Base-by-base conservation (phyloP, 2,113 vertebrate genomes). In the Pluvianellus socialis region DNA sequence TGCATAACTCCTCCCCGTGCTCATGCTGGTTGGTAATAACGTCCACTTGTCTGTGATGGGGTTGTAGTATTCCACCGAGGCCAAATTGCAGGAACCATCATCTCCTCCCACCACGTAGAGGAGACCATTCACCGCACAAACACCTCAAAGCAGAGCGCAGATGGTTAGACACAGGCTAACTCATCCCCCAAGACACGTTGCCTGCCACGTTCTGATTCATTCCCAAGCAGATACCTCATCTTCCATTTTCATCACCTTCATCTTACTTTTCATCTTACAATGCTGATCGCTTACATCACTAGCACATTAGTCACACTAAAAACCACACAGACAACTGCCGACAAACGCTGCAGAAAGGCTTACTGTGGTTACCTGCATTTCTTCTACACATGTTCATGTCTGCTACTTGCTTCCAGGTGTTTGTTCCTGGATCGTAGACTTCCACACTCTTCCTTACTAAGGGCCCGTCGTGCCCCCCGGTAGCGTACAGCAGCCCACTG, bases 311-410 rank as follows among this genome's bases (percentile, higher is more conserved):
- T 1, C 5, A 1, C 27, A 4, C 14, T 18, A 30, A 65, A 94
- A 79, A 47, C 15, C 56, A 66, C 75, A 59, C 7, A 63, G 55
- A 24, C n/a, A 66, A 27, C 33, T 7, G 53, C 90, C 86, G 47
- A 24, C 50, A 71, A n/a, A 32, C 58, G 21, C 32, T 53, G 53
- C 33, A 56, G 62, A 50, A 38, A 77, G 23, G 32, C 16, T 68
- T 42, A 4, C 16, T 10, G 8, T 26, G 55, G 5, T 98, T 95
- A 99, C 99, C 99, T 98, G 99, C 99, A 16, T 99, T 99, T 83
- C 99, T 98, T 49, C 99, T 98, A 66, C 99, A 99, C 99, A 99
- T 99, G 96, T 99, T 99, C 99, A 99, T 99, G 97, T 99, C 99
- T 27, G 98, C 99, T 83, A 99, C 99, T 96, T 99, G 99, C 58